Conservation (phyloP, 1,140 invertebrate genomes). For the Orius laevigatus region DNA sequence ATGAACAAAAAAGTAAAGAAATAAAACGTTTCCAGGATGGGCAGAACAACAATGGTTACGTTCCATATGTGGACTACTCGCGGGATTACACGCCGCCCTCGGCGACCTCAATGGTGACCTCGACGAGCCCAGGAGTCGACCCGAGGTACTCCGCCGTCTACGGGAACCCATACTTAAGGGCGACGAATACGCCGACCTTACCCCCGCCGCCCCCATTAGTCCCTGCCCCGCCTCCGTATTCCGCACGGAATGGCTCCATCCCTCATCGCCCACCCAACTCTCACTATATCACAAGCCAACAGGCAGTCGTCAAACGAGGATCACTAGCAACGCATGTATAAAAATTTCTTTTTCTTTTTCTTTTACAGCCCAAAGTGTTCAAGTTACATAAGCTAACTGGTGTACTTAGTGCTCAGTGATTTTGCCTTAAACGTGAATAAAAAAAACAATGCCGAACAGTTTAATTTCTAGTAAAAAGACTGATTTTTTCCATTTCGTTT, state of each 20-base stretch:
- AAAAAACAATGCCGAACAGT: neutral
- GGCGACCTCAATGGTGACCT: neutral
- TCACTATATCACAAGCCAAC: conserved; percentile 31
- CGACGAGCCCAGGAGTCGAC: conserved; percentile 37
- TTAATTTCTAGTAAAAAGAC: neutral
- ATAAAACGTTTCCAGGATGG: conserved; percentile 41
- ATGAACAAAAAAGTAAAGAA: no score
- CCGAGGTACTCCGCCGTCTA: conserved; percentile 74
- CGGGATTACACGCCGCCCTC: conserved; percentile 67
- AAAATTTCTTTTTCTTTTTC: conserved; percentile 13
- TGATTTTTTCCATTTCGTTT: neutral
- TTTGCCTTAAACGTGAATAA: neutral
- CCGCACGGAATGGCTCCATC: conserved; percentile 25
- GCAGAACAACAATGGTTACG: conserved; percentile 74
- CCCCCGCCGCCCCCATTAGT: conserved; percentile 56
- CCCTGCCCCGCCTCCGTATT: conserved; percentile 2
- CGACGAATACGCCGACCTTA: conserved; percentile 56
- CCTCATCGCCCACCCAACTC: conserved; percentile 29
- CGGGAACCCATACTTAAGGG: conserved; percentile 66
- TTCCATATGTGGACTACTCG: conserved; percentile 72
- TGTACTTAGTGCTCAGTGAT: conserved; percentile 1
- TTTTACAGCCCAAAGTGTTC: conserved; percentile 10
- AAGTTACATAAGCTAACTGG: conserved; percentile 1
- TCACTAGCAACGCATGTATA: conserved; percentile 44
- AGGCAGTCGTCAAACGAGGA: conserved; percentile 35